phyloP scores from a whole-genome alignment of 2,797 vertebrate genomes.

The Discoglossus pictus region DNA sequence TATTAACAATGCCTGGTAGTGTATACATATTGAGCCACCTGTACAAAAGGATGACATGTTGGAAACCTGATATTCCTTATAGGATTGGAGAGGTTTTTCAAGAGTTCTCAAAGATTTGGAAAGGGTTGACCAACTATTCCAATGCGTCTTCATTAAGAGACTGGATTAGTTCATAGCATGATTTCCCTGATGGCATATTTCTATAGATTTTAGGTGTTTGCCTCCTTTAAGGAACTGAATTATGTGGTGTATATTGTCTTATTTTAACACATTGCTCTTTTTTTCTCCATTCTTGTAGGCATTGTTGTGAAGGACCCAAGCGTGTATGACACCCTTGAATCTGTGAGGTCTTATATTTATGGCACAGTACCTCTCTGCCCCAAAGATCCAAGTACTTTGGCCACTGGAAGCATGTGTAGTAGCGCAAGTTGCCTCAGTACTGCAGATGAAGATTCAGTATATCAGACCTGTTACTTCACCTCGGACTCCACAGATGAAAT shows the following conservation, averaged over 20 bases:
- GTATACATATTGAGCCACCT: too few species aligned
- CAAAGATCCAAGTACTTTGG: constrained; percentile 73
- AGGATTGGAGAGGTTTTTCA: too few species aligned
- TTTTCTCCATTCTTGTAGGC: constrained; percentile 63
- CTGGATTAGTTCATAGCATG: too few species aligned
- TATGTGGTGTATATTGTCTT: background rate
- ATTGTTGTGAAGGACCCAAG: constrained; percentile 89
- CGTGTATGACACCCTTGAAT: constrained; percentile 90
- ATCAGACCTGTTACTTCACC: constrained; percentile 86
- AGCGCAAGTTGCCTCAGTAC: constrained; percentile 74
- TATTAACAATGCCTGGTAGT: too few species aligned
- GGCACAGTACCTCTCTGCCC: constrained; percentile 67
- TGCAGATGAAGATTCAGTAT: constrained; percentile 80
- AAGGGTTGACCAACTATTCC: too few species aligned
- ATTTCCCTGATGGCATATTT: too few species aligned
- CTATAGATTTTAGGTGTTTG: too few species aligned
- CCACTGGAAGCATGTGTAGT: constrained; percentile 73
- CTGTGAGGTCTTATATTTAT: constrained; percentile 80
- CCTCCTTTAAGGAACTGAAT: too few species aligned
- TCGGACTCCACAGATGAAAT: constrained; percentile 56
- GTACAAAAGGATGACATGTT: too few species aligned
- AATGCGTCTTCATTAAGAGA: too few species aligned
- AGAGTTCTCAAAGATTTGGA: too few species aligned
- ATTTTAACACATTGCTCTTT: constrained; percentile 1
- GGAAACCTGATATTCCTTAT: too few species aligned